Percentiles rank a stretch among this genome's conserved stretches.
phyloP scores from a whole-genome alignment of 1,140 invertebrate species.

The Homalodisca vitripennis region DNA sequence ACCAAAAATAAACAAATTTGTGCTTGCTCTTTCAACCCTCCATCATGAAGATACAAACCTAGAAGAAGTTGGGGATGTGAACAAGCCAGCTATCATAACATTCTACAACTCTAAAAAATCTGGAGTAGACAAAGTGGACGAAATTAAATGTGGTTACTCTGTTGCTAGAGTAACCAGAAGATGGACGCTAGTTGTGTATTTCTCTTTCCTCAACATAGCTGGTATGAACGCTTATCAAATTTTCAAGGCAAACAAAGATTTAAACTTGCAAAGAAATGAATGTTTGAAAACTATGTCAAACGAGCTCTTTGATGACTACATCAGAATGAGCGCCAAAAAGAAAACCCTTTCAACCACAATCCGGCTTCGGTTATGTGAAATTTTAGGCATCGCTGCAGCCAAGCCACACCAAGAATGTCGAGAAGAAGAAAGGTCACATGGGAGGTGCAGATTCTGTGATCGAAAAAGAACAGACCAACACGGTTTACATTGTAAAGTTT shows the following conservation, averaged over 20 bases:
- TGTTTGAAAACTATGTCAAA: constrained; percentile 2
- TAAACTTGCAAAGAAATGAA: neutral
- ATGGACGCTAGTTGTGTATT: constrained; percentile 3
- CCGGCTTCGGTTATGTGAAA: neutral
- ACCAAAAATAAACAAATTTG: constrained; percentile 39
- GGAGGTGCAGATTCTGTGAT: neutral
- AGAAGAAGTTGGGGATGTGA: constrained; percentile 18
- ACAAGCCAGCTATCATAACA: constrained; percentile 48
- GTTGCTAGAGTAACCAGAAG: constrained; percentile 40
- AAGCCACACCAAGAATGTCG: neutral
- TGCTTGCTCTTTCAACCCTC: constrained; percentile 20
- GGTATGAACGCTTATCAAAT: neutral
- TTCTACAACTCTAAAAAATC: constrained; percentile 51
- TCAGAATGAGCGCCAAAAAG: neutral
- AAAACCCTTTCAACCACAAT: neutral
- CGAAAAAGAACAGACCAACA: constrained; percentile 8
- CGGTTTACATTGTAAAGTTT: neutral
- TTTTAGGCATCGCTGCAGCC: neutral
- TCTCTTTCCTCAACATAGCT: constrained; percentile 3
- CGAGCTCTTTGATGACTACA: neutral
- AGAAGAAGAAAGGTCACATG: neutral
- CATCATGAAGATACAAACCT: neutral
- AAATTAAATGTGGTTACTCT: constrained; percentile 47
- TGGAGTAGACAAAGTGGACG: constrained; percentile 50
- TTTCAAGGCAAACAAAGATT: neutral